Evolutionary conservation across 2,113 vertebrate species (phyloP).

Genomic region (Etheostoma spectabile): DNA sequence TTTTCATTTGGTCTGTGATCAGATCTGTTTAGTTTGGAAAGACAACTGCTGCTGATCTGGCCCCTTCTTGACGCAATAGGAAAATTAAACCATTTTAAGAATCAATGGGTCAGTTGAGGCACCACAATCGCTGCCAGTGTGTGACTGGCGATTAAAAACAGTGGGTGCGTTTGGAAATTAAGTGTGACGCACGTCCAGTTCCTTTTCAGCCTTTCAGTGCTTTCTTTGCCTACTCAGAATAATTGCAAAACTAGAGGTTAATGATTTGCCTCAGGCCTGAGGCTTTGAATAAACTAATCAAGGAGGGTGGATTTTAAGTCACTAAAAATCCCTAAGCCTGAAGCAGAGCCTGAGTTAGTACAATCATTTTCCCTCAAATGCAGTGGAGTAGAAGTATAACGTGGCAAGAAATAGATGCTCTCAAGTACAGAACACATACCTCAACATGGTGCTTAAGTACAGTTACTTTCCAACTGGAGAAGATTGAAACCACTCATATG

Average conservation of each 20-base stretch:
- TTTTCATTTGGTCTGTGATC: neutral
- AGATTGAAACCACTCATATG: neutral
- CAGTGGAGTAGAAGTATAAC: neutral
- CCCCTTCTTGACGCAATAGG: constrained; percentile 34
- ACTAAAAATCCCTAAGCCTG: constrained; percentile 1
- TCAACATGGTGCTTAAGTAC: neutral
- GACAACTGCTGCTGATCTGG: neutral
- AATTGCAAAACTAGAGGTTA: constrained; percentile 47
- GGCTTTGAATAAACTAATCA: neutral
- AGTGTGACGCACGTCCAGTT: constrained; percentile 51
- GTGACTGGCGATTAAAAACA: constrained; percentile 13
- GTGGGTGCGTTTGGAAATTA: constrained; percentile 24
- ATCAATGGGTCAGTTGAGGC: constrained; percentile 36
- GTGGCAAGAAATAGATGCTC: neutral
- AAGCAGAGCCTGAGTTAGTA: neutral
- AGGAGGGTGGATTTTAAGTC: neutral
- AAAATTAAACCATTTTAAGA: constrained; percentile 22
- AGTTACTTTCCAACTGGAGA: neutral
- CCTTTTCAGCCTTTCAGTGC: constrained; percentile 14
- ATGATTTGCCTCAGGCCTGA: constrained; percentile 22
- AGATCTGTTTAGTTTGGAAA: constrained; percentile 23
- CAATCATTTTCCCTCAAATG: neutral
- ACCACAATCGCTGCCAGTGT: constrained; percentile 17
- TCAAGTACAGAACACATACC: neutral
- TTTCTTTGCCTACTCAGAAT: constrained; percentile 15